Evolutionary conservation across 2,113 vertebrate species (phyloP).

Genomic region (Callionymus lyra): DNA sequence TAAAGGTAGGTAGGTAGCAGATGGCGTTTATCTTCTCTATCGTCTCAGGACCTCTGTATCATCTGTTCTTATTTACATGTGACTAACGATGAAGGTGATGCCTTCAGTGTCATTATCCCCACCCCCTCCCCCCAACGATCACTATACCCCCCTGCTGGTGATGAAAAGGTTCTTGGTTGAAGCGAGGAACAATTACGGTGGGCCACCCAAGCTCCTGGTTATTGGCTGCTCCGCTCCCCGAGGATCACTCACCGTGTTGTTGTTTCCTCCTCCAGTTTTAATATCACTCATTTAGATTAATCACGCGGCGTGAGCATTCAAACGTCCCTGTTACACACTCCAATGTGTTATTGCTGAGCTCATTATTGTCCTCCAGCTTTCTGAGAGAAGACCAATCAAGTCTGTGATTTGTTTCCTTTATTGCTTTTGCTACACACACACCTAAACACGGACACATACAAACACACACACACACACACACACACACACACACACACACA

Average conservation of each 20-base stretch:
- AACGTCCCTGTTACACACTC: constrained; percentile 36
- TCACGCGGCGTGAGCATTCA: constrained; percentile 18
- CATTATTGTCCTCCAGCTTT: constrained; percentile 30
- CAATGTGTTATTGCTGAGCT: constrained; percentile 36
- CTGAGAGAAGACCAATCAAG: constrained; percentile 20
- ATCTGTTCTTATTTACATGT: background rate
- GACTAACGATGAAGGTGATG: background rate
- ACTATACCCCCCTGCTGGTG: background rate
- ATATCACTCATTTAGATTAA: constrained; percentile 46
- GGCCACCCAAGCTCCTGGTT: constrained; percentile 6
- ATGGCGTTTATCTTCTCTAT: no score
- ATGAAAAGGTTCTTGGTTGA: constrained; percentile 19
- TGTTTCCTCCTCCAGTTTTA: constrained; percentile 24
- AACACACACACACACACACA: no score
- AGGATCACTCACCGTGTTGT: constrained; percentile 12
- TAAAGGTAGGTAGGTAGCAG: no score
- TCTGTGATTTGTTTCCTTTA: constrained; percentile 20
- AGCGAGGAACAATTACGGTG: constrained; percentile 10
- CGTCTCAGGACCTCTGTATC: no score
- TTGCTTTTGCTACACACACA: constrained; percentile 24
- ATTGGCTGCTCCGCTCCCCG: constrained; percentile 4
- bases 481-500: no score
- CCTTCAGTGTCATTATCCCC: background rate
- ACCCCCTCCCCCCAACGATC: background rate
- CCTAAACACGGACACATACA: background rate